Percentiles rank a stretch among this genome's conserved stretches.
Conservation (phyloP, 23 tunicate genomes). For the Halocynthia aurantium region DNA sequence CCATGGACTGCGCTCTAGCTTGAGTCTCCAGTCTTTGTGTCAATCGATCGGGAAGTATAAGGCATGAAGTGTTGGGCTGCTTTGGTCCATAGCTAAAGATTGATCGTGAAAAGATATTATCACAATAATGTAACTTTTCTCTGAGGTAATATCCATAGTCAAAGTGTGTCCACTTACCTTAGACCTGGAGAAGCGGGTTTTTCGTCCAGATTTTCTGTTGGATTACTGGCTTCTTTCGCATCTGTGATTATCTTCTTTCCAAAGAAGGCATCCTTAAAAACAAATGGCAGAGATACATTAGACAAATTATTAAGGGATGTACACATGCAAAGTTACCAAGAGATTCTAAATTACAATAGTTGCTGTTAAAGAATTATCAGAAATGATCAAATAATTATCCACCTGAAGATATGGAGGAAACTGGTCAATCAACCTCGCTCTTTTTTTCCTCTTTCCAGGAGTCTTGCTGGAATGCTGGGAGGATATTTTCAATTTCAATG, state of each 20-base stretch:
- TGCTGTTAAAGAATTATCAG: no score
- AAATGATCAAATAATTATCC: neutral
- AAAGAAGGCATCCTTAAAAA: slow-evolving; percentile 25
- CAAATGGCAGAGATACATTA: neutral
- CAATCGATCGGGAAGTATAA: slow-evolving; percentile 59
- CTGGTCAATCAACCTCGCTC: slow-evolving; percentile 56
- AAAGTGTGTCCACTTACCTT: neutral
- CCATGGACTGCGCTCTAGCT: slow-evolving; percentile 30
- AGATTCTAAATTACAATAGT: neutral
- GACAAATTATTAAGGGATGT: neutral
- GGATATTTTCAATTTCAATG: slow-evolving; percentile 60
- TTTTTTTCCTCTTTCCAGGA: slow-evolving; percentile 41
- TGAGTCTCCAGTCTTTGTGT: slow-evolving; percentile 50
- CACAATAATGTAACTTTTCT: neutral
- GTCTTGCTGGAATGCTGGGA: slow-evolving; percentile 4
- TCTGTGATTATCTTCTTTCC: slow-evolving; percentile 15
- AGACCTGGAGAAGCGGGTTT: slow-evolving; percentile 8
- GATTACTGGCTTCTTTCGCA: slow-evolving; percentile 9
- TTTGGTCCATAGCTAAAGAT: neutral
- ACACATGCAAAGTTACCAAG: no score
- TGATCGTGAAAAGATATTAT: neutral
- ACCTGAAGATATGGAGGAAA: slow-evolving; percentile 83
- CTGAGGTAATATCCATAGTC: neutral
- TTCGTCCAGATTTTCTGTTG: slow-evolving; percentile 5
- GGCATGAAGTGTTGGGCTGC: slow-evolving; percentile 17